Base-by-base conservation (phyloP, 2,113 vertebrate genomes). In the Globicephala melas region DNA sequence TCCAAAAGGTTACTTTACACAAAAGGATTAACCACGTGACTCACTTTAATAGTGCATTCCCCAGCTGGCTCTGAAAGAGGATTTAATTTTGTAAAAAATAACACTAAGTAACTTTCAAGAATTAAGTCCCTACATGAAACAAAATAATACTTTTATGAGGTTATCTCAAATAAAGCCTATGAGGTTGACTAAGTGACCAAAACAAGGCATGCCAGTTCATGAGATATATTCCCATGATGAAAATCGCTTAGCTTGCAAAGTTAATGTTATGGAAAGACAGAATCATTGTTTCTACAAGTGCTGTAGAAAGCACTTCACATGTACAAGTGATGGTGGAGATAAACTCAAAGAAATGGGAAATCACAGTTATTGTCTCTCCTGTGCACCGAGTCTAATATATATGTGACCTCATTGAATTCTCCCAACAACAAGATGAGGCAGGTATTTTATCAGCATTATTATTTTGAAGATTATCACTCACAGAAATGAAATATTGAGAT, bases 131-230 rank as follows among this genome's bases (percentile, higher is more conserved):
- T 70, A 2, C 55, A 44, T 70, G 41, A 79, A 80, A 90, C 10
- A 58, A 83, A 73, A 58, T 77, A 60, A 87, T 65, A 65, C 17
- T 95, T 94, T 96, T 84, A 84, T 91, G 60, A 74, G 28, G 12
- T 93, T 88, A 92, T 84, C 8, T 81, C 23, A 71, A 68, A 81
- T 55, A 85, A 96, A 94, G 33, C n/a, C 13, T 94, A 65, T 23
- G 3, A 12, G 33, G 47, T 82, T 94, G 91, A 62, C 88, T 88
- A 68, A 53, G 20, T 70, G 31, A 63, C 47, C 74, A 18, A 33
- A 47, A 89, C 63, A 67, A 58, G 31, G 4, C 23, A 26, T 60
- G 8, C 55, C 36, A 87, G 15, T 41, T 14, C 4, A 80, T 93
- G 44, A 97, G 50, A n/a, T 36, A 79, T 65, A 47, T 38, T 36